Evolutionary conservation across 2,888 invertebrate species (phyloP), one percentile per base, ranked within the genome.

Genomic region (Coenonympha arcania): DNA sequence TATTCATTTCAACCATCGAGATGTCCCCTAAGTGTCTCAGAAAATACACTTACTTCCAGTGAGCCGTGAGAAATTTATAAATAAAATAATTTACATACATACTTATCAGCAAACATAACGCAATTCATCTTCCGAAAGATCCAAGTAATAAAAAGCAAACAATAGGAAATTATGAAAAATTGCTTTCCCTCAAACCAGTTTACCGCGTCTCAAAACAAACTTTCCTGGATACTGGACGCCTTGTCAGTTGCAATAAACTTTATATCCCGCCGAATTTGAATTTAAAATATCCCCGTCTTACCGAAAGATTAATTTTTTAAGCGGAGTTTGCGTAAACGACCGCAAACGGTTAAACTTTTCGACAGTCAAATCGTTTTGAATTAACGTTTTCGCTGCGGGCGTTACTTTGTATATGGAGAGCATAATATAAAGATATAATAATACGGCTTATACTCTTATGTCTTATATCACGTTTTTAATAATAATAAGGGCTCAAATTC

Each of bases 361-460:
- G 76, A 77, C 74, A 73, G 75, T 75, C 69, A 70, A 76, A 76
- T 67, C 71, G 65, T 58, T 65, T 57, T 60, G 70, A 71, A 76
- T 75, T 74, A 72, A 68, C 68, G 69, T 68, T 59, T 58, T 47
- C 39, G 62, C 60, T 61, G 69, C 18, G 31, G 22, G 31, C 20
- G 6, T n/a, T n/a, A 24, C n/a, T 18, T 9, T n/a, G 16, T 1
- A 28, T 20, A 20, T 11, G 28, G 5, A 19, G 30, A 22, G n/a
- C 9, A 41, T 11, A 24, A 6, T 6, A 26, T 9, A 4, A 1
- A 3, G 11, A 19, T 33, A 20, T 16, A 8, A 18, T 18, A 19
- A 6, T 34, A 28, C 11, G 9, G n/a, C 11, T 28, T 2, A n/a
- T n/a, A n/a, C n/a, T n/a, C 11, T 28, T 2, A n/a, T n/a, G n/a